These are phyloP conservation scores for Theocolax elegans DNA, from an alignment of 1,140 invertebrate species.

Conservation along the genomic window DNA sequence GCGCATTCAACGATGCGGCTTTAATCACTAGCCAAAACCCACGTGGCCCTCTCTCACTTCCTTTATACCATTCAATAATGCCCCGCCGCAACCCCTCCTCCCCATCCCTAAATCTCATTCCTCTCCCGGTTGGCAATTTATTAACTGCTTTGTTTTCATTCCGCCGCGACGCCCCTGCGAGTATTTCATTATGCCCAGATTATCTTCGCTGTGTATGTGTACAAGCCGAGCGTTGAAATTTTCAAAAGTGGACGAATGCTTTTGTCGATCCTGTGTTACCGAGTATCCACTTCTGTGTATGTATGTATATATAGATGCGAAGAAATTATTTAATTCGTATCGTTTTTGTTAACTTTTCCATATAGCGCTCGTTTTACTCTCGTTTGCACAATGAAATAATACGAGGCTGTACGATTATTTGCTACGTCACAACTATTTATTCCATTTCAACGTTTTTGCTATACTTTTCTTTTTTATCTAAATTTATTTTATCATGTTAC, in stretches of 20 bases:
- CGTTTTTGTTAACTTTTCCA: neutral
- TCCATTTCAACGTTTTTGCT: too few species aligned
- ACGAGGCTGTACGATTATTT: too few species aligned
- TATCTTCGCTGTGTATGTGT: conserved; percentile 26
- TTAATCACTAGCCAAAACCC: conserved; percentile 65
- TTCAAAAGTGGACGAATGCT: conserved; percentile 21
- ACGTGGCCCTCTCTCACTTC: conserved; percentile 44
- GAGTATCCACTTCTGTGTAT: neutral
- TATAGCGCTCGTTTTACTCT: too few species aligned
- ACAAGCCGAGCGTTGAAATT: conserved; percentile 21
- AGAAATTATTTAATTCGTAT: neutral
- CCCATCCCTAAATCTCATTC: conserved; percentile 32
- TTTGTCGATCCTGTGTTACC: conserved; percentile 28
- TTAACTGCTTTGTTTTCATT: conserved; percentile 59
- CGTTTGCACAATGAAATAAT: too few species aligned
- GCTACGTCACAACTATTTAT: too few species aligned
- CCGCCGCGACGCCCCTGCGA: conserved; percentile 35
- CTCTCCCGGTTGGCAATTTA: conserved; percentile 51
- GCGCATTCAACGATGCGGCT: conserved; percentile 31
- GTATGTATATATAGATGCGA: neutral
- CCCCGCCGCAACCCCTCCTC: conserved; percentile 35
- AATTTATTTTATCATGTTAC: too few species aligned
- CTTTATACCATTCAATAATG: conserved; percentile 64
- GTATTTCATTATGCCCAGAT: conserved; percentile 43
- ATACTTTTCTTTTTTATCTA: too few species aligned